Conservation (phyloP, 2,113 vertebrate genomes). For the Anoplopoma fimbria region DNA sequence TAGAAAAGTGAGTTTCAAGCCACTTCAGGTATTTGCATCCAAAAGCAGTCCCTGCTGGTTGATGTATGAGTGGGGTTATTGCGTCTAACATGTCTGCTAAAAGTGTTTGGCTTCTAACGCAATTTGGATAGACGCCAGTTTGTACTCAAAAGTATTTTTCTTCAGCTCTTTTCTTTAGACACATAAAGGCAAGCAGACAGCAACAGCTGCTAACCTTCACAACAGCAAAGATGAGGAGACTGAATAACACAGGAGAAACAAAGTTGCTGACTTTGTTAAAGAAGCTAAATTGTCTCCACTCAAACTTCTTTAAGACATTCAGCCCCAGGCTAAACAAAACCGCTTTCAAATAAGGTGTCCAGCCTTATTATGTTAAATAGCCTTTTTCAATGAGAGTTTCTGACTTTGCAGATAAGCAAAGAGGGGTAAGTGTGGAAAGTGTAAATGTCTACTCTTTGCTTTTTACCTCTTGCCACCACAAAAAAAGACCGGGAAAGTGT, state of each 20-base stretch:
- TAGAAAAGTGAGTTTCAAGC: constrained; percentile 40
- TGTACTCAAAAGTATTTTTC: constrained; percentile 11
- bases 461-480: constrained; percentile 16
- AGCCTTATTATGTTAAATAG: constrained; percentile 54
- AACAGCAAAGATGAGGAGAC: constrained; percentile 43
- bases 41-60: constrained; percentile 42
- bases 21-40: constrained; percentile 31
- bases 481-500: constrained; percentile 13
- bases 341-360: constrained; percentile 58
- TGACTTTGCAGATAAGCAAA: constrained; percentile 39
- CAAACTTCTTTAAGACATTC: constrained; percentile 37
- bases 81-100: constrained; percentile 39
- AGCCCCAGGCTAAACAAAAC: constrained; percentile 41
- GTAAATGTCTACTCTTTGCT: constrained; percentile 23
- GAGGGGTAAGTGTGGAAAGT: constrained; percentile 26
- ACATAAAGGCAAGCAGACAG: constrained; percentile 46
- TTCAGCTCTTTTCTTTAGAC: constrained; percentile 21
- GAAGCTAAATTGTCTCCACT: constrained; percentile 33
- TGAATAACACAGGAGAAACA: constrained; percentile 10
- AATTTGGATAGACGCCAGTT: constrained; percentile 17
- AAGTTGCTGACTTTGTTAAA: constrained; percentile 37
- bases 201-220: constrained; percentile 49
- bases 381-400: constrained; percentile 29
- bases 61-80: constrained; percentile 49
- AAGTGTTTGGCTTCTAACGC: constrained; percentile 21